A percentile compares a stretch with the other conserved stretches of the same genome.
Evolutionary conservation across 2,113 vertebrate genomes (phyloP).

Genomic region (Poeciliopsis prolifica): DNA sequence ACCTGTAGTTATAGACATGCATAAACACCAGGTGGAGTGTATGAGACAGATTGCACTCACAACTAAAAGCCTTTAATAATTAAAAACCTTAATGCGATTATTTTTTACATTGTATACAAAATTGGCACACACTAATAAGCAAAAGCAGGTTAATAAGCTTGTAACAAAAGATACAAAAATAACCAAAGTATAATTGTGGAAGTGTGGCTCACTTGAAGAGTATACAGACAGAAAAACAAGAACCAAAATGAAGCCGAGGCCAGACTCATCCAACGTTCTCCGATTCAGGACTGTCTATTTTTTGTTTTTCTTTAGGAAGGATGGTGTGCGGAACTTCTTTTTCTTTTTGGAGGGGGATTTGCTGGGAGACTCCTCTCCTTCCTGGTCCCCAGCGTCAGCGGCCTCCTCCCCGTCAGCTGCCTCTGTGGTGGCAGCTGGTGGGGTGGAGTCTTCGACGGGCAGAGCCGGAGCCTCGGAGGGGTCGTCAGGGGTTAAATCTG

Average conservation of each 20-base stretch:
- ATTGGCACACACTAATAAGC: constrained; percentile 72
- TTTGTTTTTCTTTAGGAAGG: constrained; percentile 99
- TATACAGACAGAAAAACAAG: constrained; percentile 24
- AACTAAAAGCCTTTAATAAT: constrained; percentile 65
- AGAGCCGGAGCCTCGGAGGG: constrained; percentile 86
- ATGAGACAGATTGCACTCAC: constrained; percentile 58
- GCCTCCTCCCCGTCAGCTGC: constrained; percentile 80
- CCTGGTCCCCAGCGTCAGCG: constrained; percentile 81
- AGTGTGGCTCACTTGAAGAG: constrained; percentile 45
- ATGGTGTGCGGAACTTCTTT: constrained; percentile 99
- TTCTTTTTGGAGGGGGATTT: constrained; percentile 99
- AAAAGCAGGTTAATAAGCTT: constrained; percentile 71
- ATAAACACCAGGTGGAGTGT: constrained; percentile 60
- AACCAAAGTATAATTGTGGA: constrained; percentile 42
- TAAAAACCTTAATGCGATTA: constrained; percentile 65
- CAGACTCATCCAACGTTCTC: constrained; percentile 49
- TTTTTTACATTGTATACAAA: constrained; percentile 72
- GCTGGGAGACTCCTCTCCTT: constrained; percentile 94
- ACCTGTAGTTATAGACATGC: constrained; percentile 63
- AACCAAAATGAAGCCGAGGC: constrained; percentile 21
- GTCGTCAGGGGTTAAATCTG: constrained; percentile 93
- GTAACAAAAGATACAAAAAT: constrained; percentile 45
- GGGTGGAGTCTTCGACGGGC: constrained; percentile 79
- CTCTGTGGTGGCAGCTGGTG: constrained; percentile 46
- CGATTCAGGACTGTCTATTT: constrained; percentile 91